phyloP scores from a whole-genome alignment of 2,797 vertebrate genomes.

The Trichosurus vulpecula region DNA sequence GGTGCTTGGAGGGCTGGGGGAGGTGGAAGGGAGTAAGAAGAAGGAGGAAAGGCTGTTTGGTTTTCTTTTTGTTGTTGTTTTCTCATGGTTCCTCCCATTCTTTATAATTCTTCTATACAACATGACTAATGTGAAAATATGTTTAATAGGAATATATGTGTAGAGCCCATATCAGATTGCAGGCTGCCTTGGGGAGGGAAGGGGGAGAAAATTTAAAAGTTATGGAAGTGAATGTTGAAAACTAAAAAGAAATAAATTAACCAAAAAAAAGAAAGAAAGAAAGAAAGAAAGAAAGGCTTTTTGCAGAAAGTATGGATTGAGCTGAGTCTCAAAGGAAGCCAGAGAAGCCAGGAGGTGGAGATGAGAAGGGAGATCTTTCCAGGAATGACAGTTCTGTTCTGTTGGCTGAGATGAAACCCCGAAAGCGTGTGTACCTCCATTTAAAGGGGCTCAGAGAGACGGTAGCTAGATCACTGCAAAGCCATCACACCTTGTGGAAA shows the following conservation, averaged over 20 bases:
- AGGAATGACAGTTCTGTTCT: background rate
- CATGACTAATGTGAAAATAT: too few relatives aligned
- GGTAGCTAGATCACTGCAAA: background rate
- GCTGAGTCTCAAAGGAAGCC: background rate
- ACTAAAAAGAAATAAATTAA: too few relatives aligned
- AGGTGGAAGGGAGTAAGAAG: background rate
- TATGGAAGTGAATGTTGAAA: too few relatives aligned
- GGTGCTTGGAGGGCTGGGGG: background rate
- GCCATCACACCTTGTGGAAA: background rate
- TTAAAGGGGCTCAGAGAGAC: background rate
- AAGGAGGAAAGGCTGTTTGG: background rate
- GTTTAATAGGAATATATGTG: too few relatives aligned
- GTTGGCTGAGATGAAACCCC: background rate
- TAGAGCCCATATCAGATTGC: too few relatives aligned
- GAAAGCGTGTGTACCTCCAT: background rate
- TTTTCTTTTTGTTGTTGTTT: too few relatives aligned
- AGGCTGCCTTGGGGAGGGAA: too few relatives aligned
- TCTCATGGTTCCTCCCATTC: too few relatives aligned
- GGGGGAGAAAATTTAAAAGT: too few relatives aligned
- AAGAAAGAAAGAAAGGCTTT: too few relatives aligned
- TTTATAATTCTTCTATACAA: too few relatives aligned
- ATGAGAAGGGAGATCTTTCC: background rate
- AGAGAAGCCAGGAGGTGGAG: background rate
- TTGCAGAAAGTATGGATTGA: background rate
- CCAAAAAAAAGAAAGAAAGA: too few relatives aligned